Evolutionary conservation across 2,888 invertebrate genomes (phyloP).

Genomic region (Limnephilus lunatus): DNA sequence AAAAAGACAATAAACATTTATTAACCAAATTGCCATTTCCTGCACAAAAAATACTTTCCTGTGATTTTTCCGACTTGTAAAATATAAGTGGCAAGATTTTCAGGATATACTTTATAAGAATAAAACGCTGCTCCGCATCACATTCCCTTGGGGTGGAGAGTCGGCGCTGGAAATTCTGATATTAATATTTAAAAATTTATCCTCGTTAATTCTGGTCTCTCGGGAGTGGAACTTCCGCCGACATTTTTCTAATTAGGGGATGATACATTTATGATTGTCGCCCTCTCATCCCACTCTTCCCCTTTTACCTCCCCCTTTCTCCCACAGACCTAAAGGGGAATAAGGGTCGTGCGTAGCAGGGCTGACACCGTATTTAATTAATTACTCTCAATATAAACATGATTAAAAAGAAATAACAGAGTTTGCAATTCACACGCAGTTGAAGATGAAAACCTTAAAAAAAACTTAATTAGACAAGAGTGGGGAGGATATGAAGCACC

Average conservation of each 20-base stretch:
- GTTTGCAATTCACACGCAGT: no score
- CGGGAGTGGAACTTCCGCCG: neutral
- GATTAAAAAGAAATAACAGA: no score
- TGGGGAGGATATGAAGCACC: no score
- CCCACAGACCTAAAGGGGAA: slow-evolving; percentile 4
- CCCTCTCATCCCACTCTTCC: neutral
- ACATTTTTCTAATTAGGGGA: slow-evolving; percentile 46
- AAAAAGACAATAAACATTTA: neutral
- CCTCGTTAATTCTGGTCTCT: slow-evolving; percentile 10
- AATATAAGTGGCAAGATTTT: neutral
- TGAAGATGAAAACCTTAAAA: no score
- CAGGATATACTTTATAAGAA: neutral
- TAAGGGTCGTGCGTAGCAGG: neutral
- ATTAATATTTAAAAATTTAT: slow-evolving; percentile 46
- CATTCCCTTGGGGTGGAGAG: neutral
- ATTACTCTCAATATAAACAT: no score
- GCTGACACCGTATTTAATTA: neutral
- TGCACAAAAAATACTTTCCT: neutral
- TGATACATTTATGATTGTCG: slow-evolving; percentile 44
- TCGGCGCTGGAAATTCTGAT: slow-evolving; percentile 4
- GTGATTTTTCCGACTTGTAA: neutral
- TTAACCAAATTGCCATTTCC: neutral
- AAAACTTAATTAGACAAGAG: no score
- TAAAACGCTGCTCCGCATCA: neutral
- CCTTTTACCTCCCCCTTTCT: neutral